Evolutionary conservation across 2,888 invertebrate species (phyloP).

Genomic region (Himalopsyche kuldschensis): DNA sequence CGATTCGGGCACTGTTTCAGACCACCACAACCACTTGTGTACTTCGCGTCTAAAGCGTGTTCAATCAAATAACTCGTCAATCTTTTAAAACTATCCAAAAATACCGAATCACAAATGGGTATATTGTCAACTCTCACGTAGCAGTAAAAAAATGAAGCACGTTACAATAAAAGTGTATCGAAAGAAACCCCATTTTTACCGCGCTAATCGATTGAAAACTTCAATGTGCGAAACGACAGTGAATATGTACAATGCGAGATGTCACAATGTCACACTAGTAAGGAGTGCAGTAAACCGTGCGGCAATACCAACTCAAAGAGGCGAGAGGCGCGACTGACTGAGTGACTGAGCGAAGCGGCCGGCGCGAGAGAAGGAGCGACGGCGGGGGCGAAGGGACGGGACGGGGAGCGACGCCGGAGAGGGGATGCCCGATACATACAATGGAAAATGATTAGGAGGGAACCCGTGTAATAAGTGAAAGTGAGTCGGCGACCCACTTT

Average conservation of each 20-base stretch:
- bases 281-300: conserved; percentile 4
- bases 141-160: neutral
- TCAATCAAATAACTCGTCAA: neutral
- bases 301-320: conserved; percentile 48
- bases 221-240: neutral
- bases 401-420: conserved; percentile 45
- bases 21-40: conserved; percentile 52
- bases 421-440: conserved; percentile 52
- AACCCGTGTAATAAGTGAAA: conserved; percentile 84
- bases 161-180: neutral
- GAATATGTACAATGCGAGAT: neutral
- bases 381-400: conserved; percentile 38
- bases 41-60: neutral
- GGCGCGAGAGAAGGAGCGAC: conserved; percentile 26
- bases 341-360: neutral
- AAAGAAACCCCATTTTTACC: neutral
- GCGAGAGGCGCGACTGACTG: conserved; percentile 35
- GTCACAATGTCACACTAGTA: neutral
- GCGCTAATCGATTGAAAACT: neutral
- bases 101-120: neutral
- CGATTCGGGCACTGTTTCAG: conserved; percentile 44
- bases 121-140: neutral
- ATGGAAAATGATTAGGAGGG: conserved; percentile 71
- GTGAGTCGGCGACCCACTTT: conserved; percentile 90
- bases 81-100: conserved; percentile 22